Percentiles rank a stretch among this genome's conserved stretches.
Conservation (phyloP, 2,888 invertebrate species). For the Phaonia tiefii region DNA sequence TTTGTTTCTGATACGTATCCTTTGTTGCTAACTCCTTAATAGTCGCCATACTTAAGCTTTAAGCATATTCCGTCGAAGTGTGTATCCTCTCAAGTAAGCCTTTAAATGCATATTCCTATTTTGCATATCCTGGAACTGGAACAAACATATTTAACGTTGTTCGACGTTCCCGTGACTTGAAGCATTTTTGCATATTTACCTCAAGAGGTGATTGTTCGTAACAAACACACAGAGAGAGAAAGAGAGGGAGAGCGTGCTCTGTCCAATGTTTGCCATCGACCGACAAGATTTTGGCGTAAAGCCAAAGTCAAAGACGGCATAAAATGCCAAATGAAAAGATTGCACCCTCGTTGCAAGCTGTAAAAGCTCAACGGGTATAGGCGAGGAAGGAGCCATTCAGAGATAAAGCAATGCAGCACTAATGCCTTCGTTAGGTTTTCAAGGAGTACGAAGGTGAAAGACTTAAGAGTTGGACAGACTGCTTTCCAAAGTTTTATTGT, state of each 20-base stretch:
- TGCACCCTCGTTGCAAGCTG: constrained; percentile 47
- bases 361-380: too few species aligned
- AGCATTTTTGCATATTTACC: constrained; percentile 26
- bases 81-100: neutral
- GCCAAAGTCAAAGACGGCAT: constrained; percentile 78
- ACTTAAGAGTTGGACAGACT: neutral
- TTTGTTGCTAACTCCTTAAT: too few species aligned
- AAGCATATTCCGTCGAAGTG: neutral
- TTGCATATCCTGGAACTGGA: neutral
- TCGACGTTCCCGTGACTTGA: constrained; percentile 21
- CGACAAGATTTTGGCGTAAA: constrained; percentile 73
- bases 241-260: too few species aligned
- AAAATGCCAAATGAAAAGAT: constrained; percentile 33
- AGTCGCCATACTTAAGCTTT: constrained; percentile 10
- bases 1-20: too few species aligned
- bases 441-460: constrained; percentile 20
- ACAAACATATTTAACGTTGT: constrained; percentile 26
- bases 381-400: constrained; percentile 37
- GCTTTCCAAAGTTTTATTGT: constrained; percentile 61
- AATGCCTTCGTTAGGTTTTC: constrained; percentile 22
- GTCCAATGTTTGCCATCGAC: constrained; percentile 1
- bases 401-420: constrained; percentile 19
- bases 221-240: neutral
- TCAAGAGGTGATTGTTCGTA: constrained; percentile 11
- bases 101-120: constrained; percentile 28